Evolutionary conservation across 2,113 vertebrate species (phyloP), one percentile per base, ranked within the genome.

Genomic region (Apodemus sylvaticus): DNA sequence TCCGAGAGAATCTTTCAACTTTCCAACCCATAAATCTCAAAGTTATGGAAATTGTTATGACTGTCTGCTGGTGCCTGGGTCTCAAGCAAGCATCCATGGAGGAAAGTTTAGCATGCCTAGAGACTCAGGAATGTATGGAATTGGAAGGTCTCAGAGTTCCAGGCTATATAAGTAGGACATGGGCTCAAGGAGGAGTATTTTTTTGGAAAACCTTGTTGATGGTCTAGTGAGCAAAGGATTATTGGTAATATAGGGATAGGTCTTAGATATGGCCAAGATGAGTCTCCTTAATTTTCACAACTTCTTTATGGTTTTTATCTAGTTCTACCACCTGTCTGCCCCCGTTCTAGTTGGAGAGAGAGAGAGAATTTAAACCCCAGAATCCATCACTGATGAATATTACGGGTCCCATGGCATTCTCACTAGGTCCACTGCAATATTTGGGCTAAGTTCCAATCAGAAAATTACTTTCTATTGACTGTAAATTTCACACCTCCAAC

Each of bases 391-490:
- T 90, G 88, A 97, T 95, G 76, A 77, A 76, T 93, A 71, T 62
- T 89, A n/a, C 60, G 53, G 53, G 53, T 60, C 94, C 89, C 90
- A 22, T 51, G 71, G 86, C 36, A 55, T 94, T 89, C 70, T 88
- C 51, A 36, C 74, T 60, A 2, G 89, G 94, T 64, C 85, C 79
- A 87, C 70, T 77, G 74, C 91, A 85, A 85, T 91, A 58, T 81
- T 95, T 62, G 73, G 96, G 89, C 96, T 92, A 81, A 97, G 93
- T 95, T 96, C 88, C 97, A 97, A 97, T 98, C 89, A 94, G 97
- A 98, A 97, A 97, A 97, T 96, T 95, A 88, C 94, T 95, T 96
- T 94, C 91, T 93, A 92, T 94, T 95, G 96, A 86, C 96, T 97
- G 85, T 97, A 97, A 97, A 97, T 96, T 97, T 96, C 96, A 94